Evolutionary conservation across 2,797 vertebrate species (phyloP).

Genomic region (Fratercula arctica): DNA sequence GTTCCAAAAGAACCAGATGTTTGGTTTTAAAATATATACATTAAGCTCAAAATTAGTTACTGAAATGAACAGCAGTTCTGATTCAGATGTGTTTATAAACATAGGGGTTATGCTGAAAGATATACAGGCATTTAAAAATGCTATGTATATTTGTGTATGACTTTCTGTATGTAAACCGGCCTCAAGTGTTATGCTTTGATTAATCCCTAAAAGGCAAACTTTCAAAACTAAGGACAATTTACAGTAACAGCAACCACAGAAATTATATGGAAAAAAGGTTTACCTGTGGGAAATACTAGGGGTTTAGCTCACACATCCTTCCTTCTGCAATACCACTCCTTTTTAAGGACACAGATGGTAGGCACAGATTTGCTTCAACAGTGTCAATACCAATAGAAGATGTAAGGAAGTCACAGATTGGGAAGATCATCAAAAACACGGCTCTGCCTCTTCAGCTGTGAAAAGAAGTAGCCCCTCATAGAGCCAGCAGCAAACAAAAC

Average conservation of each 20-base stretch:
- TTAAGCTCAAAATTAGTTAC: constrained; percentile 3
- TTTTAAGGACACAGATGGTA: neutral
- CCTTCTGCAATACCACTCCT: neutral
- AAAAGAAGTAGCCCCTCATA: neutral
- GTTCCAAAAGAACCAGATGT: constrained; percentile 30
- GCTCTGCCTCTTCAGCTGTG: neutral
- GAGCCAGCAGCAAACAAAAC: neutral
- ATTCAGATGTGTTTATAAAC: constrained; percentile 44
- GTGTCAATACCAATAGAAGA: neutral
- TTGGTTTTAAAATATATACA: constrained; percentile 9
- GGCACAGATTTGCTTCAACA: neutral
- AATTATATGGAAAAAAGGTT: neutral
- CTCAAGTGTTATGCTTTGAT: constrained; percentile 3
- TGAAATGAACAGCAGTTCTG: constrained; percentile 15
- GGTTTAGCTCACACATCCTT: neutral
- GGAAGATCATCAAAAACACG: neutral
- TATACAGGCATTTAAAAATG: neutral
- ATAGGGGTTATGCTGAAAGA: neutral
- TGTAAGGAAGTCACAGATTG: neutral
- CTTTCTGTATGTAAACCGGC: neutral
- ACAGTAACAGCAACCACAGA: neutral
- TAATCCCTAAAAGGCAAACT: neutral
- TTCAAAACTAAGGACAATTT: neutral
- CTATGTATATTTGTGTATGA: neutral
- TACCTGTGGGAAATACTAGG: neutral